Percentiles rank a stretch among this genome's conserved stretches.
Conservation (phyloP, 2,113 vertebrate genomes). For the Phoenicopterus ruber region DNA sequence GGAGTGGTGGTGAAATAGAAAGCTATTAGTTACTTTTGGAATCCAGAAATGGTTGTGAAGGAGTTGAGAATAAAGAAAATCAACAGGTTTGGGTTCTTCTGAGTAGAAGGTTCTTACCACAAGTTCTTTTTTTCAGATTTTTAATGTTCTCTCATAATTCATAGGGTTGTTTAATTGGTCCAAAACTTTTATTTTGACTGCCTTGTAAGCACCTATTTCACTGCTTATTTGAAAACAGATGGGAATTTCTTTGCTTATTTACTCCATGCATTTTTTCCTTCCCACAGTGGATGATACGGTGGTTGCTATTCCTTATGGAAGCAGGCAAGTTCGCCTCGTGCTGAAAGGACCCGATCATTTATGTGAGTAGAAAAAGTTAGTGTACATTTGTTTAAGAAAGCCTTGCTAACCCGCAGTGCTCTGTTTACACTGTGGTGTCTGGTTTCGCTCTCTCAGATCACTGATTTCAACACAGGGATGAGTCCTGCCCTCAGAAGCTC, state of each 20-base stretch:
- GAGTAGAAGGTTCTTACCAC: neutral
- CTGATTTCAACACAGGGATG: neutral
- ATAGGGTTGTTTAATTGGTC: neutral
- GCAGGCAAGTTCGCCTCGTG: constrained; percentile 88
- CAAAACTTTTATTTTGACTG: neutral
- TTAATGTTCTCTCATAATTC: neutral
- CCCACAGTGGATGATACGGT: constrained; percentile 86
- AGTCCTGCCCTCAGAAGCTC: neutral
- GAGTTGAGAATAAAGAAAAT: neutral
- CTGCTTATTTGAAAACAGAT: neutral
- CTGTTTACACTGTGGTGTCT: neutral
- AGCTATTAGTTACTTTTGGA: neutral
- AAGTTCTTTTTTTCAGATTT: neutral
- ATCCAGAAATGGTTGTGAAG: neutral
- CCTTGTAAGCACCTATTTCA: neutral
- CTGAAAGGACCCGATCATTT: constrained; percentile 96
- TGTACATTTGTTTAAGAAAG: neutral
- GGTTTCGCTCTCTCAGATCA: constrained; percentile 17
- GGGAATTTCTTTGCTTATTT: neutral
- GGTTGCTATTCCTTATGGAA: constrained; percentile 89
- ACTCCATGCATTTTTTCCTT: constrained; percentile 30
- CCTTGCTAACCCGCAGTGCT: neutral
- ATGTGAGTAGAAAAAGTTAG: constrained; percentile 83
- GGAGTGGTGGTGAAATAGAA: neutral
- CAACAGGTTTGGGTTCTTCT: neutral